Base-by-base conservation (phyloP, 2,888 invertebrate genomes). In the Lacanobia oleracea region DNA sequence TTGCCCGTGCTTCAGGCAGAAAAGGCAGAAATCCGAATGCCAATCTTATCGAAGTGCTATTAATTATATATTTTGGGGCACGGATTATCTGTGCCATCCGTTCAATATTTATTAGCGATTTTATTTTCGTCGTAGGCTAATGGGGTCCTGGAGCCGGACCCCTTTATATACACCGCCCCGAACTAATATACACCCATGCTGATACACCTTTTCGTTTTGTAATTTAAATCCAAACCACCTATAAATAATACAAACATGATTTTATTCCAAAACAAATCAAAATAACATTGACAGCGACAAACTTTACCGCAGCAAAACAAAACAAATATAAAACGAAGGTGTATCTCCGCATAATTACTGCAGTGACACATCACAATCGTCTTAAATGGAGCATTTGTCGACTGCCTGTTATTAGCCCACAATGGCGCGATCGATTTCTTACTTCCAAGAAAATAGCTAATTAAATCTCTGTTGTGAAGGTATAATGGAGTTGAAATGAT, bases 361-460 rank as follows among this genome's bases (percentile, higher is more conserved):
- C 50, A 40, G 27, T 14, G 75, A 57, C 59, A 54, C 21, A n/a
- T 14, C 37, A 16, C n/a, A 51, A 51, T 53, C 51, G 63, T 43
- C n/a, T 53, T 54, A 59, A 59, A 54, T 70, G 37, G 27, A 56
- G 21, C 18, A n/a, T 23, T 48, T 54, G 33, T 33, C 64, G 37
- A 56, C 7, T 7, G 45, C 16, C 23, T 45, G 65, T 59, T 53
- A 48, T 68, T 75, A 23, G 50, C 45, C 21, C 14, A 69, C n/a
- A 53, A 37, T 18, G 23, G 6, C 21, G 18, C 61, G 53, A 59
- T 75, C 45, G 53, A 63, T 68, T 53, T 48, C 21, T 57, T 48
- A 21, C 14, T 68, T 75, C 40, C 9, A 61, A 33, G 48, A 67
- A 74, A 43, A 16, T 72, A 2, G 1, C 0, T 14, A 40, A 23